A percentile compares a stretch with the other conserved stretches of the same genome.
These are phyloP conservation scores for Hycleus cichorii DNA, from an alignment of 1,140 invertebrate species.

Conservation along the genomic window DNA sequence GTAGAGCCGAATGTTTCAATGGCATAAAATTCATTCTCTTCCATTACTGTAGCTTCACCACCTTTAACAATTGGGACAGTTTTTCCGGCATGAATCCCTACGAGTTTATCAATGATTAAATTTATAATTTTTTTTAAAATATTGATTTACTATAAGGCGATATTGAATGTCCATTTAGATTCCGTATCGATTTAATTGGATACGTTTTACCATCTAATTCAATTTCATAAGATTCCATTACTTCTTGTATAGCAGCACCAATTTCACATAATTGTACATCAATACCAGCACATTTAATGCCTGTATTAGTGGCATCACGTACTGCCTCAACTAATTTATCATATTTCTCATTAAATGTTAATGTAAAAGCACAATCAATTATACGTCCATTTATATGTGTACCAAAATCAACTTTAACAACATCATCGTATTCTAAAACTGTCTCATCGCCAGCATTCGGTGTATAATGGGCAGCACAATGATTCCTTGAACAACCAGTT, in stretches of 20 bases:
- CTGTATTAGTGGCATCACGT: slow-evolving; percentile 95
- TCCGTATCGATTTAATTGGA: slow-evolving; percentile 95
- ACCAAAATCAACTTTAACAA: slow-evolving; percentile 99
- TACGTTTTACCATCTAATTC: slow-evolving; percentile 96
- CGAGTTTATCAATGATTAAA: neutral
- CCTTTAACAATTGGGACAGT: slow-evolving; percentile 99
- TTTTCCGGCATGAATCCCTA: slow-evolving; percentile 96
- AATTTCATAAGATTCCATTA: slow-evolving; percentile 99
- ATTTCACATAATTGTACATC: slow-evolving; percentile 97
- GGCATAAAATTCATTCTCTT: slow-evolving; percentile 98
- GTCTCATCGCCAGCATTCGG: slow-evolving; percentile 97
- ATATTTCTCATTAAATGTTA: slow-evolving; percentile 95
- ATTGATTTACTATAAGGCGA: slow-evolving; percentile 77
- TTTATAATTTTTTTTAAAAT: neutral
- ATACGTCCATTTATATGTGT: slow-evolving; percentile 98
- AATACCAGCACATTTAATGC: slow-evolving; percentile 80
- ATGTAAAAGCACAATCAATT: slow-evolving; percentile 98
- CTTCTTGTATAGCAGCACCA: slow-evolving; percentile 96
- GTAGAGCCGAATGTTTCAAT: slow-evolving; percentile 99
- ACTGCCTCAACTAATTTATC: slow-evolving; percentile 94
- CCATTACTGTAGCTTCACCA: slow-evolving; percentile 95
- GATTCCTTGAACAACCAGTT: slow-evolving; percentile 96
- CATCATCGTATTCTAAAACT: slow-evolving; percentile 92
- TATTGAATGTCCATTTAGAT: slow-evolving; percentile 98
- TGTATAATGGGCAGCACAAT: slow-evolving; percentile 99